A percentile compares a stretch with the other conserved stretches of the same genome.
Conservation (phyloP, 2,888 invertebrate genomes). For the Agrotis segetum region DNA sequence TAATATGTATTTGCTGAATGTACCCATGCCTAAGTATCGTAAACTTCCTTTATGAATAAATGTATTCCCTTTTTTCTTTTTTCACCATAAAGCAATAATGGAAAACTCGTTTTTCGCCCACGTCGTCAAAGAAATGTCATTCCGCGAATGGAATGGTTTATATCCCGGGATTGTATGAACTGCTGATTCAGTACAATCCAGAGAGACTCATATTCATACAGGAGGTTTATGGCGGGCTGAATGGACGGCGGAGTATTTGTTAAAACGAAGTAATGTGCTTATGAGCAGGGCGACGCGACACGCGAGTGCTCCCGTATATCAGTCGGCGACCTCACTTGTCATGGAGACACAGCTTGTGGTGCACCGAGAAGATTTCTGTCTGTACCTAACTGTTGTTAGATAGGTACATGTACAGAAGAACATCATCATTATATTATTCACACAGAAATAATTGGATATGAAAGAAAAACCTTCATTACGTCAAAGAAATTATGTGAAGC, state of each 20-base stretch:
- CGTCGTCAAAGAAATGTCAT: constrained; percentile 29
- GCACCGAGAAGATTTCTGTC: neutral
- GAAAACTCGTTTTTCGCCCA: constrained; percentile 23
- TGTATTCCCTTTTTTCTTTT: constrained; percentile 25
- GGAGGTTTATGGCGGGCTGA: constrained; percentile 31
- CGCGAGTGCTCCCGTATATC: neutral
- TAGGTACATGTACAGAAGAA: too few species aligned
- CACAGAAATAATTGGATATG: neutral
- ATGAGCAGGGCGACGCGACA: neutral
- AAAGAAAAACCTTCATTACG: neutral
- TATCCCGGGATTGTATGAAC: constrained; percentile 27
- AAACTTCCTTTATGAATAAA: constrained; percentile 28
- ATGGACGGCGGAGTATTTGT: neutral
- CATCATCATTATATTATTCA: too few species aligned
- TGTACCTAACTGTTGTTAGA: too few species aligned
- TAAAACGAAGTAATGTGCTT: constrained; percentile 7
- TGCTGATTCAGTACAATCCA: constrained; percentile 37
- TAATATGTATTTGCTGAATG: constrained; percentile 5
- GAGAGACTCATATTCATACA: constrained; percentile 42
- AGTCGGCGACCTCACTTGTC: neutral
- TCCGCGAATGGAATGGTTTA: constrained; percentile 36
- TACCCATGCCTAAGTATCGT: neutral
- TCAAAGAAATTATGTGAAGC: neutral
- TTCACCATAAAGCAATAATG: constrained; percentile 37
- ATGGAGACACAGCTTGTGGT: neutral